Evolutionary conservation across 2,797 vertebrate genomes (phyloP).

Genomic region (Melopsittacus undulatus): DNA sequence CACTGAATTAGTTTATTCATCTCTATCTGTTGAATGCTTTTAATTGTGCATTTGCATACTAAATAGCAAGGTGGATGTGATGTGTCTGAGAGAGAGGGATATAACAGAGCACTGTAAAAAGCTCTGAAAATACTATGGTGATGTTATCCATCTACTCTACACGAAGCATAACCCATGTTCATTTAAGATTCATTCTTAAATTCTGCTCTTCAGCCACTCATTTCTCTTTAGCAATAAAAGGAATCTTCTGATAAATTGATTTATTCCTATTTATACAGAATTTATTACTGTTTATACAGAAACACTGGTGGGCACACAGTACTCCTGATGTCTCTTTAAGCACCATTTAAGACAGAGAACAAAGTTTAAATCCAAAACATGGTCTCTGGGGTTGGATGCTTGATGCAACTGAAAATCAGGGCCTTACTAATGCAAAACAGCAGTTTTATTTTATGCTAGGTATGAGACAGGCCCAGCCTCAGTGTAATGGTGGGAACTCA

Average conservation of each 20-base stretch:
- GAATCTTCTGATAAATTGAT: neutral
- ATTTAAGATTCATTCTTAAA: neutral
- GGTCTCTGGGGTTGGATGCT: neutral
- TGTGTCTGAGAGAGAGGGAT: neutral
- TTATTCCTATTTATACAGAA: neutral
- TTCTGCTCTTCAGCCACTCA: neutral
- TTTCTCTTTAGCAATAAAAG: neutral
- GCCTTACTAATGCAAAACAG: neutral
- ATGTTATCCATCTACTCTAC: neutral
- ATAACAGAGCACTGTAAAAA: neutral
- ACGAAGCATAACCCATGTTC: neutral
- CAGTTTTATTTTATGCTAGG: neutral
- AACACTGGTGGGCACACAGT: neutral
- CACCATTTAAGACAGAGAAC: neutral
- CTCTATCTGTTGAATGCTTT: slow-evolving; percentile 56
- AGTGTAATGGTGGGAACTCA: neutral
- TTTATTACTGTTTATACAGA: neutral
- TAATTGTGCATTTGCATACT: slow-evolving; percentile 64
- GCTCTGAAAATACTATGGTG: neutral
- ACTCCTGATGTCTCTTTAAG: neutral
- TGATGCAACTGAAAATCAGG: neutral
- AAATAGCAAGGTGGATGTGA: slow-evolving; percentile 25
- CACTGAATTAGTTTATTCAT: slow-evolving; percentile 53
- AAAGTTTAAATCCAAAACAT: neutral
- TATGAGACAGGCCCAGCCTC: neutral